Conservation (phyloP, 2,113 vertebrate species). For the Lasiurus borealis region DNA sequence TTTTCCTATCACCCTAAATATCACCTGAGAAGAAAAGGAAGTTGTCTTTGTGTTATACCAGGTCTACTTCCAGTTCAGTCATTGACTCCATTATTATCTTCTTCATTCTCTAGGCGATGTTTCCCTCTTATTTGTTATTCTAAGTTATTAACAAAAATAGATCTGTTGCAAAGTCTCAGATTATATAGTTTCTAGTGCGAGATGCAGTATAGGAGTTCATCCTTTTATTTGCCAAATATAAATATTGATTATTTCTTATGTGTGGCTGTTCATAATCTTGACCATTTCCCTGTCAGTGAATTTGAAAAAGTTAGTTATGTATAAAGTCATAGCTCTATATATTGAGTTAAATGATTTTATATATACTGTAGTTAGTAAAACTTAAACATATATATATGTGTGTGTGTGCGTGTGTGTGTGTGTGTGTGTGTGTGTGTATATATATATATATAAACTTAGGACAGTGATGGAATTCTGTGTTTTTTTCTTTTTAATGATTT, state of each 20-base stretch:
- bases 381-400: neutral
- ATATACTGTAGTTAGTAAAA: constrained; percentile 38
- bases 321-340: constrained; percentile 8
- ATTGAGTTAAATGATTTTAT: constrained; percentile 40
- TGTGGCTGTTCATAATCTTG: constrained; percentile 46
- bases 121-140: constrained; percentile 30
- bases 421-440: too few species aligned
- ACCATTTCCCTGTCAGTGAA: neutral
- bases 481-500: neutral
- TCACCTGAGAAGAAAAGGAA: constrained; percentile 23
- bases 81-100: constrained; percentile 8
- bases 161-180: neutral
- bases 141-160: constrained; percentile 38
- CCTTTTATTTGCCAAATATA: neutral
- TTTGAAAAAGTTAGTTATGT: neutral
- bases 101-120: neutral
- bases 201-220: neutral
- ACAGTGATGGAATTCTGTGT: neutral
- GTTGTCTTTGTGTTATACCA: neutral
- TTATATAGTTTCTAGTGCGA: neutral
- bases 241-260: constrained; percentile 9
- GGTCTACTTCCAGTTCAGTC: neutral
- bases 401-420: too few species aligned
- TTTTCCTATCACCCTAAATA: neutral
- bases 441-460: neutral